Conservation (phyloP, 2,888 invertebrate species). For the Cheilosia vulpina region DNA sequence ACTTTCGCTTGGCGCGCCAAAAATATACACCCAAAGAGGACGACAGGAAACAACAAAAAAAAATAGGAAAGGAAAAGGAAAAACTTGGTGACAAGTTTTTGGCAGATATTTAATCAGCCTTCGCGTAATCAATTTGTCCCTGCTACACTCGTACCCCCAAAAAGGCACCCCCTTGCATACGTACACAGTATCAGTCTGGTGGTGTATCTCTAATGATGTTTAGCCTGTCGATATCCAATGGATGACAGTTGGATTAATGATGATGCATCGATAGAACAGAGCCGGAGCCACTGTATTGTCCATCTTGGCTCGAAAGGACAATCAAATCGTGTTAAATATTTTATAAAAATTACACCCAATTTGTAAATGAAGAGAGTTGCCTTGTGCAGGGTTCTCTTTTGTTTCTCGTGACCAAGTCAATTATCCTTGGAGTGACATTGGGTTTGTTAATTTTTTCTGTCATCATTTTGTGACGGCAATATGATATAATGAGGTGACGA, state of each 20-base stretch:
- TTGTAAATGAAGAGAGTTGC: conserved; percentile 39
- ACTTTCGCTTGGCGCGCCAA: conserved; percentile 43
- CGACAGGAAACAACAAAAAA: background rate
- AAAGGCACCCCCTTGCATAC: background rate
- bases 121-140: conserved; percentile 74
- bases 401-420: conserved; percentile 68
- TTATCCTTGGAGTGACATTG: conserved; percentile 66
- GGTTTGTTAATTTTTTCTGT: conserved; percentile 30
- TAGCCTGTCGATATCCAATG: conserved; percentile 66
- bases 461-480: conserved; percentile 32
- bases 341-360: conserved; percentile 59
- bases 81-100: conserved; percentile 70
- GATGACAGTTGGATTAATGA: conserved; percentile 73
- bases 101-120: conserved; percentile 73
- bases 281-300: conserved; percentile 4
- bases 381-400: background rate
- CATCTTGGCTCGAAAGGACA: conserved; percentile 14
- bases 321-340: conserved; percentile 43
- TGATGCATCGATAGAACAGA: conserved; percentile 57
- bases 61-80: conserved; percentile 1
- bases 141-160: background rate
- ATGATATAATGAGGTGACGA: conserved; percentile 68
- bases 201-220: conserved; percentile 56
- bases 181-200: background rate
- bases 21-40: conserved; percentile 15